phyloP scores from a whole-genome alignment of 2,113 vertebrate species.

The Pipra filicauda region DNA sequence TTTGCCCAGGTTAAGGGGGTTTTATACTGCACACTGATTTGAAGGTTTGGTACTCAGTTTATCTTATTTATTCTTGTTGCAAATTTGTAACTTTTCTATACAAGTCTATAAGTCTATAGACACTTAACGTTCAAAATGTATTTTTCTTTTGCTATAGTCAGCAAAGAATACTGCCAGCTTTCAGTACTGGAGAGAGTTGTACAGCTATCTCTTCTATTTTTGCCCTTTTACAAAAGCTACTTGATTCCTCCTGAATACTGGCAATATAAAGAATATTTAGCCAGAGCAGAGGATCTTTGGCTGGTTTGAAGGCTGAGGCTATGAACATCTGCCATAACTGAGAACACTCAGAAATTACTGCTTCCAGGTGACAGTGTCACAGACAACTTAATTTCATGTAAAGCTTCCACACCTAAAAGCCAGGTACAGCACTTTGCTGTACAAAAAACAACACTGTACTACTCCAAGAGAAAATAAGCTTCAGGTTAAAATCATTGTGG shows the following conservation, averaged over 20 bases:
- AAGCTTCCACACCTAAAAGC: not conserved
- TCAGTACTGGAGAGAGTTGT: not conserved
- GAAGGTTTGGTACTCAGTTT: not conserved
- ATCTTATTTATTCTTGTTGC: not conserved
- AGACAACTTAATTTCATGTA: not conserved
- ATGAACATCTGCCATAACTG: not conserved
- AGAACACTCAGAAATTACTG: not conserved
- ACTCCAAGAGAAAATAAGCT: not conserved
- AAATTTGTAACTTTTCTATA: not conserved
- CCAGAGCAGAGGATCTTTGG: not conserved
- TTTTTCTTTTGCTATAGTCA: not conserved
- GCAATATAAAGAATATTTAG: not conserved
- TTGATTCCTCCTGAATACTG: not conserved
- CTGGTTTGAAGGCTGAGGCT: not conserved
- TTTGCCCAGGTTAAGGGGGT: not conserved
- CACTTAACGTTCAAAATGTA: not conserved
- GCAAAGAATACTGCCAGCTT: not conserved
- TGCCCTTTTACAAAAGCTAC: not conserved
- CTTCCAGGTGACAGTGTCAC: not conserved
- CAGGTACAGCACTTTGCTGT: not conserved
- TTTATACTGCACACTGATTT: not conserved
- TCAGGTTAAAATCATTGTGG: not conserved
- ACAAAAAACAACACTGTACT: not conserved
- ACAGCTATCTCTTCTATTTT: not conserved
- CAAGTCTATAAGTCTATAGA: too few relatives aligned